Percentiles rank a stretch among this genome's conserved stretches.
Evolutionary conservation across 2,797 vertebrate genomes (phyloP).

Genomic region (Tragopan temminckii): DNA sequence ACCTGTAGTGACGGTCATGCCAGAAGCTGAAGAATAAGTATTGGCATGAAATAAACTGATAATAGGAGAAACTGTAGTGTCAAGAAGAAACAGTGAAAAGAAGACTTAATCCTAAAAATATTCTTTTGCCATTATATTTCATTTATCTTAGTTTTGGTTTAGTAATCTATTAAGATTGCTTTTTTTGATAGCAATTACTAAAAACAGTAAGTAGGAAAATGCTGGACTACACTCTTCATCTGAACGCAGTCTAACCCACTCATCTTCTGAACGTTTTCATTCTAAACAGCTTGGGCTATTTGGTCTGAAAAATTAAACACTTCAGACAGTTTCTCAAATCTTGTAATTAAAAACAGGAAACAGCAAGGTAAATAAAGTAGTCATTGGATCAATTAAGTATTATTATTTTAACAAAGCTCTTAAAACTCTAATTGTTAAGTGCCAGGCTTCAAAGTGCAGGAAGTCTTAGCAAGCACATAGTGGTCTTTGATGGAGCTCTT

Average conservation of each 20-base stretch:
- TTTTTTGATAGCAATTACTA: background rate
- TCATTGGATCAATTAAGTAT: constrained; percentile 48
- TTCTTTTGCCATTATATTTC: background rate
- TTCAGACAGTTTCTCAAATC: constrained; percentile 43
- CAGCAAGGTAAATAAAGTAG: constrained; percentile 46
- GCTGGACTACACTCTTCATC: background rate
- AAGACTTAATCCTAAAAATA: background rate
- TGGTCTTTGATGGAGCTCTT: background rate
- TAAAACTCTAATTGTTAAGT: constrained; percentile 22
- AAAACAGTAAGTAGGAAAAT: background rate
- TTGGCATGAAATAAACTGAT: background rate
- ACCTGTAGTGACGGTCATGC: background rate
- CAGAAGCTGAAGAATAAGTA: background rate
- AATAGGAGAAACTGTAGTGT: background rate
- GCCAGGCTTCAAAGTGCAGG: background rate
- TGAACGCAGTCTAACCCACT: background rate
- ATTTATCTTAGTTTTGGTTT: background rate
- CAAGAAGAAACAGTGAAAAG: background rate
- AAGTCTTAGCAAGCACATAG: background rate
- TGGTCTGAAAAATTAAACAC: constrained; percentile 58
- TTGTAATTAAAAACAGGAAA: constrained; percentile 67
- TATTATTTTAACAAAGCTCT: constrained; percentile 66
- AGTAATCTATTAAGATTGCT: background rate
- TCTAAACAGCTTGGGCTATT: constrained; percentile 39
- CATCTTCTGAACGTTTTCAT: background rate